Conservation (phyloP, 2,113 vertebrate species). For the Elaphurus davidianus region DNA sequence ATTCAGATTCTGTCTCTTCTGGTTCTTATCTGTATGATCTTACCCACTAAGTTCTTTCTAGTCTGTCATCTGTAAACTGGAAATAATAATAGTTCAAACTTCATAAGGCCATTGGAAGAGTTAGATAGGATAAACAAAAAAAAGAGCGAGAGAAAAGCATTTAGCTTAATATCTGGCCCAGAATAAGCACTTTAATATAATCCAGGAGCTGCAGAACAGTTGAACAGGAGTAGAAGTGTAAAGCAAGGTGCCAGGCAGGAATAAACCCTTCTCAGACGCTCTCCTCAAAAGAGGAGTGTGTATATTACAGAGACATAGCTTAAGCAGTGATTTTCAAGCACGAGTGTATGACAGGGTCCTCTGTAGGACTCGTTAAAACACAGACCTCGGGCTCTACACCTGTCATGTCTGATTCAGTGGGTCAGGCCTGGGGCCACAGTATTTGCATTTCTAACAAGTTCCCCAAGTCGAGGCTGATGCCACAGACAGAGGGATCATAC, state of each 20-base stretch:
- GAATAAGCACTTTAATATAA: background rate
- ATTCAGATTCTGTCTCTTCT: background rate
- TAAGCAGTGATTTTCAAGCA: background rate
- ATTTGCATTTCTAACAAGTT: background rate
- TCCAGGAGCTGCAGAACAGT: background rate
- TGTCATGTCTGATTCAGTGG: background rate
- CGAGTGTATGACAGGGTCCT: background rate
- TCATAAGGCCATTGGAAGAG: background rate
- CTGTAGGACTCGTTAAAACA: background rate
- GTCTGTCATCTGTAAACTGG: background rate
- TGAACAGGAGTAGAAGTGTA: background rate
- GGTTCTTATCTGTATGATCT: background rate
- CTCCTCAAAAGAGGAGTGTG: background rate
- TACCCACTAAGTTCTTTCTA: background rate
- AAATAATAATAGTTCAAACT: background rate
- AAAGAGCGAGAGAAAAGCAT: background rate
- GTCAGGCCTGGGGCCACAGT: too few species aligned
- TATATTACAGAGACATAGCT: background rate
- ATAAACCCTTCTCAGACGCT: background rate
- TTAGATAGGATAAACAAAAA: background rate
- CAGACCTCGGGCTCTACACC: fast-evolving
- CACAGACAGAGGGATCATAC: background rate
- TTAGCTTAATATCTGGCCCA: background rate
- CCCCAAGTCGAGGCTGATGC: too few species aligned
- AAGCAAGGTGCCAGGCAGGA: background rate